A percentile compares a stretch with the other conserved stretches of the same genome.
Evolutionary conservation across 2,113 vertebrate genomes (phyloP).

Genomic region (Deroptyus accipitrinus): DNA sequence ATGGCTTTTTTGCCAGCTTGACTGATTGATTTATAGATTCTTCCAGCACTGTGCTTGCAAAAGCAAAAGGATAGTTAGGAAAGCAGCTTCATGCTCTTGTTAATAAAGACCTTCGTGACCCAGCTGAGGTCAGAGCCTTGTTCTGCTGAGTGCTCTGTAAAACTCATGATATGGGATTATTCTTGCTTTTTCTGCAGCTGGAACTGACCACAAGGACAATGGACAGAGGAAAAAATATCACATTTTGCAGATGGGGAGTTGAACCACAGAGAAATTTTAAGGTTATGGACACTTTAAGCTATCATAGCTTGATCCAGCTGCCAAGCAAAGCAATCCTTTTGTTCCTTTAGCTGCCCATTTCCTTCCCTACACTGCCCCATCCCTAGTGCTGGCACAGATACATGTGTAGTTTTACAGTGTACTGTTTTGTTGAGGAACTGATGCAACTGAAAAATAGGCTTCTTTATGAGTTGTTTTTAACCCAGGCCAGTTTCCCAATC

Average conservation of each 20-base stretch:
- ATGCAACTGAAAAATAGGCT: neutral
- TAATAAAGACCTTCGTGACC: slow-evolving; percentile 52
- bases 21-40: slow-evolving; percentile 45
- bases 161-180: slow-evolving; percentile 28
- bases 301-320: slow-evolving; percentile 13
- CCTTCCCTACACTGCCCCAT: neutral
- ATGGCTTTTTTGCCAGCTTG: neutral
- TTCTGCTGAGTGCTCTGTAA: slow-evolving; percentile 9
- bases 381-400: neutral
- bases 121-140: slow-evolving; percentile 34
- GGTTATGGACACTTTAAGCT: neutral
- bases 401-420: neutral
- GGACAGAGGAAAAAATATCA: slow-evolving; percentile 2
- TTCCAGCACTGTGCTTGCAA: slow-evolving; percentile 29
- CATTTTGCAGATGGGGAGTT: neutral
- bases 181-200: slow-evolving; percentile 24
- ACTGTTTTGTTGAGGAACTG: neutral
- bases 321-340: slow-evolving; percentile 56
- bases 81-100: slow-evolving; percentile 45
- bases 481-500: neutral
- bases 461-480: neutral
- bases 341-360: slow-evolving; percentile 37
- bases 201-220: slow-evolving; percentile 37
- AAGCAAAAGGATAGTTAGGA: slow-evolving; percentile 11
- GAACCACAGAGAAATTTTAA: slow-evolving; percentile 43